These are phyloP conservation scores for Cataglyphis altisquamis DNA, from an alignment of 2,888 invertebrate species.

Conservation along the genomic window DNA sequence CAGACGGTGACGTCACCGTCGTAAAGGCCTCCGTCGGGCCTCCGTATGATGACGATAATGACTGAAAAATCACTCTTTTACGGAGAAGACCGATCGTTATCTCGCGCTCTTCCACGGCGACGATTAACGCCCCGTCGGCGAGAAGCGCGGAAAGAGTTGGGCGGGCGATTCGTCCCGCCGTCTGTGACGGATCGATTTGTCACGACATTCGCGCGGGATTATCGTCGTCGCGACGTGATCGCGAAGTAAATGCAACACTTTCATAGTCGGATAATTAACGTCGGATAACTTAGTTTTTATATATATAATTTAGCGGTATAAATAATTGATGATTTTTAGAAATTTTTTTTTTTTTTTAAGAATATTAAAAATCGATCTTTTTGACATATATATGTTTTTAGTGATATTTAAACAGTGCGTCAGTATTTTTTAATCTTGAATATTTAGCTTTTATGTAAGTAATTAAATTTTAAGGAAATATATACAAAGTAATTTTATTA, in stretches of 20 bases:
- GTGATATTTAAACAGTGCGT: no score
- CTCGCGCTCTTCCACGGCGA: constrained; percentile 23
- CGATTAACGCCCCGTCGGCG: constrained; percentile 37
- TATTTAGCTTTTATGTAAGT: not conserved
- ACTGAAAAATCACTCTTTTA: constrained; percentile 67
- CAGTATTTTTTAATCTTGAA: no score
- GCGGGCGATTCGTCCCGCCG: constrained; percentile 32
- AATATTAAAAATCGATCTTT: no score
- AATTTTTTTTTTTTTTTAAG: no score
- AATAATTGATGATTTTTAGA: no score
- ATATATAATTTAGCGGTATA: no score
- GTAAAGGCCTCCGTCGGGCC: constrained; percentile 64
- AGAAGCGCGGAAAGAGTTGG: not conserved
- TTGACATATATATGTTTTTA: no score
- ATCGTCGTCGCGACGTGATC: constrained; percentile 13
- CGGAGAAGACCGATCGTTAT: constrained; percentile 45
- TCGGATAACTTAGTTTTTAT: not conserved
- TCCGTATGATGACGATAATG: constrained; percentile 65
- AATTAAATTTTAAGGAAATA: not conserved
- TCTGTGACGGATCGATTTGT: constrained; percentile 48
- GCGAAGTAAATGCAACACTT: not conserved
- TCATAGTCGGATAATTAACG: constrained; percentile 12
- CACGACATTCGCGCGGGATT: not conserved
- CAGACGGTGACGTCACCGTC: constrained; percentile 83
- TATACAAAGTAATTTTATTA: not conserved